Conservation (phyloP, 2,113 vertebrate species). For the Onychostoma macrolepis region DNA sequence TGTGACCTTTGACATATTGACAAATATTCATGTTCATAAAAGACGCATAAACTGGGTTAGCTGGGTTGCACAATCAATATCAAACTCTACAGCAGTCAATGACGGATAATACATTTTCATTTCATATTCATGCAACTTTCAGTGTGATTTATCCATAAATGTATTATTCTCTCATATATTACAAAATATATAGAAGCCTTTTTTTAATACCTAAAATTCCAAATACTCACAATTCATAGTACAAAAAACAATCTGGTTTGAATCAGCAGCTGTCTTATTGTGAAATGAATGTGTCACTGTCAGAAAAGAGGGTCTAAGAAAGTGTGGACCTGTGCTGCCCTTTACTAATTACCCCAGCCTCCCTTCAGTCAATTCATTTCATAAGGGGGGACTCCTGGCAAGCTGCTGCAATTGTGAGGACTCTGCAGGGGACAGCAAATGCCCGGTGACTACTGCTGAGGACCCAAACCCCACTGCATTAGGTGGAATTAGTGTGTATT, state of each 20-base stretch:
- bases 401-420: conserved; percentile 47
- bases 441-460: conserved; percentile 37
- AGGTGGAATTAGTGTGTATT: conserved; percentile 60
- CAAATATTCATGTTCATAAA: conserved; percentile 41
- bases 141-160: conserved; percentile 15
- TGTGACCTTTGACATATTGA: conserved; percentile 51
- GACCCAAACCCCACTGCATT: conserved; percentile 50
- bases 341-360: conserved; percentile 46
- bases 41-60: conserved; percentile 5
- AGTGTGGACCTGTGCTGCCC: conserved; percentile 7
- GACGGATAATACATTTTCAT: background rate
- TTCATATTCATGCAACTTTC: background rate
- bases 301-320: background rate
- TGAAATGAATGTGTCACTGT: background rate
- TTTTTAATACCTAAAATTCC: background rate
- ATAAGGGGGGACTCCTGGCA: conserved; percentile 33
- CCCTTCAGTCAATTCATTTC: conserved; percentile 41
- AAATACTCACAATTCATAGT: background rate
- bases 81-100: conserved; percentile 3
- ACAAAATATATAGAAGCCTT: conserved; percentile 8
- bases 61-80: conserved; percentile 18
- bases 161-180: conserved; percentile 14
- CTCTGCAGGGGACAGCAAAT: conserved; percentile 47
- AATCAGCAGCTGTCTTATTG: background rate
- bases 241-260: background rate